Base-by-base conservation (phyloP, 2,888 invertebrate species). In the Allacma fusca region DNA sequence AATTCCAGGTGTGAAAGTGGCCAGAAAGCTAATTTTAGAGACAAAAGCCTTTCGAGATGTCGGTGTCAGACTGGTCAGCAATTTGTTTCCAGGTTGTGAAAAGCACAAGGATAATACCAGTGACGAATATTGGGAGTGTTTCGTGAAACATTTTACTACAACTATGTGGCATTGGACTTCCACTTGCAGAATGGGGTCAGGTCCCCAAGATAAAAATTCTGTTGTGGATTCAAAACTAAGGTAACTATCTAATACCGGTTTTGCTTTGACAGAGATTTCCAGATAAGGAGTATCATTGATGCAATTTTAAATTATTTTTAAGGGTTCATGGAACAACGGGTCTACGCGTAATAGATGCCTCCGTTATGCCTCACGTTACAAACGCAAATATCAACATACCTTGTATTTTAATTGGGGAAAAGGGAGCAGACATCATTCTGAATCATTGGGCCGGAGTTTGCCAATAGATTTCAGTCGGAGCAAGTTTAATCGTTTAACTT, bases 61-160 rank as follows among this genome's bases (percentile, higher is more conserved):
- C 1, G 78, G 77, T 24, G 82, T 82, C 0, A 71, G 68, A 43
- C 72, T 83, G 12, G 29, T 70, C 0, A 23, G 40, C 12, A 77
- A 76, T 23, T 77, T 75, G 12, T 62, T 82, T 21, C 82, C 82
- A 1, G 81, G 81, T 0, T 83, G 83, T 72, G 81, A 80, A 23
- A 16, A 76, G 28, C 44, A 76, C 29, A 7, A 21, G 24, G 19
- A 50, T 13, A 75, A 80, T 24, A 78, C 79, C 43, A 80, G 78
- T 75, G 80, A 81, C 16, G 79, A 74, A 16, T 83, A 83, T 59
- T 82, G 79, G 74, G 80, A 81, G 59, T 83, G 83, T 29, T 81
- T 78, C 68, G 75, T 82, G 24, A 62, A 79, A 16, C 81, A 82
- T 57, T 34, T 0, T 2, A 40, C 68, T 1, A 16, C 16, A n/a